Percentiles rank a stretch among this genome's conserved stretches.
Conservation (phyloP, 2,113 vertebrate genomes). For the Alces alces region DNA sequence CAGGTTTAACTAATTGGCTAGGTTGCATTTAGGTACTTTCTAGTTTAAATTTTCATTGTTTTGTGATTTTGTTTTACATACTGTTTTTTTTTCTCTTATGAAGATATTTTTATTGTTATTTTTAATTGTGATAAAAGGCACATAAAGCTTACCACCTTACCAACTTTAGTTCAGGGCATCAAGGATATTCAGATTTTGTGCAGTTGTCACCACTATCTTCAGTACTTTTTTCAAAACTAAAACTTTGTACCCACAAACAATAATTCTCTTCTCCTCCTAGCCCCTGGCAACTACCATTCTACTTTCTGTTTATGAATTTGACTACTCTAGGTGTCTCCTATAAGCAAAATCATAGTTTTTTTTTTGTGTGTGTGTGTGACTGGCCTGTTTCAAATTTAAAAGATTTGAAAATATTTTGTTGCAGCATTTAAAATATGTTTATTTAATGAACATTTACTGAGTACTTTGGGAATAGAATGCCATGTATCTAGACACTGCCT, state of each 20-base stretch:
- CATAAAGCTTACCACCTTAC: neutral
- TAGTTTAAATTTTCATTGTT: neutral
- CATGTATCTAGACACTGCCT: neutral
- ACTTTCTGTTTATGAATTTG: neutral
- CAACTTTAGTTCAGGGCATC: neutral
- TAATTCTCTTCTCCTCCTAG: neutral
- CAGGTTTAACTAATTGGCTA: neutral
- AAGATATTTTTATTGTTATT: neutral
- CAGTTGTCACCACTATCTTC: neutral
- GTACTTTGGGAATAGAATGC: neutral
- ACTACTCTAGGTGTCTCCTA: neutral
- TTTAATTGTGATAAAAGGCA: neutral
- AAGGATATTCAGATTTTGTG: neutral
- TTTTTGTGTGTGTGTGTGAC: neutral
- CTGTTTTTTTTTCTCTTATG: neutral
- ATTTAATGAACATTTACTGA: neutral
- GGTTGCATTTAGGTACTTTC: neutral
- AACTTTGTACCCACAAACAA: neutral
- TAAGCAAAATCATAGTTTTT: neutral
- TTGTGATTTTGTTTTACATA: neutral
- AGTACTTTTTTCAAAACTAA: neutral
- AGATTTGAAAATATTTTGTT: neutral
- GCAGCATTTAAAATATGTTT: neutral
- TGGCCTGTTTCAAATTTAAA: neutral
- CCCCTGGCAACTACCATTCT: neutral